These are phyloP conservation scores for Danio tinwini DNA, from an alignment of 2,797 vertebrate genomes.

Conservation along the genomic window DNA sequence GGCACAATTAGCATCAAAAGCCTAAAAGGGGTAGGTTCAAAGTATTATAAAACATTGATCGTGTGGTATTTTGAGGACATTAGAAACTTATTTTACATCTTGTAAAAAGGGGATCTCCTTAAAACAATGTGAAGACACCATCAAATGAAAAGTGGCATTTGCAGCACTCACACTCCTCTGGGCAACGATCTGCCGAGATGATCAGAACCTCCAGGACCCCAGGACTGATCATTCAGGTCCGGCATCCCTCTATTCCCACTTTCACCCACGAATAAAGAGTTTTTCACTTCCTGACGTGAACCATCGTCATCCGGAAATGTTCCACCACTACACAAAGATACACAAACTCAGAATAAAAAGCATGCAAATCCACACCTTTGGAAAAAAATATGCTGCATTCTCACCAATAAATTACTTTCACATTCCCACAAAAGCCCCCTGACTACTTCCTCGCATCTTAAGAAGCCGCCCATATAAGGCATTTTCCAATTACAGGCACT, in stretches of 20 bases:
- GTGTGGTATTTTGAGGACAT: no score
- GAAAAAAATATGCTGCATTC: conserved; percentile 40
- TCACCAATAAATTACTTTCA: conserved; percentile 65
- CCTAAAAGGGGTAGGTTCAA: no score
- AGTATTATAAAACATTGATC: no score
- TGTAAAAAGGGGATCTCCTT: background rate
- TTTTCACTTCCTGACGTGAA: conserved; percentile 93
- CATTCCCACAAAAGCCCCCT: conserved; percentile 57
- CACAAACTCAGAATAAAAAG: conserved; percentile 34
- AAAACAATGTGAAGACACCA: background rate
- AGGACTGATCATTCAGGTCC: conserved; percentile 79
- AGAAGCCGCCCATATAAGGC: conserved; percentile 66
- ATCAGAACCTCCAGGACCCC: conserved; percentile 90
- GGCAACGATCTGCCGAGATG: conserved; percentile 87
- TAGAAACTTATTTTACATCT: no score
- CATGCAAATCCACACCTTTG: conserved; percentile 9
- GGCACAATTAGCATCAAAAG: no score
- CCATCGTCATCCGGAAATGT: conserved; percentile 96
- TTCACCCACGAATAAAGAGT: conserved; percentile 96
- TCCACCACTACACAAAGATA: conserved; percentile 81
- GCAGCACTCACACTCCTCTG: conserved; percentile 84
- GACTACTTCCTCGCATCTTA: conserved; percentile 57
- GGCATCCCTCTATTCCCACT: conserved; percentile 89
- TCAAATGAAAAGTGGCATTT: no score
- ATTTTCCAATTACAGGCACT: conserved; percentile 71